phyloP scores from a whole-genome alignment of 2,113 vertebrate species.

The Polypterus bichir region DNA sequence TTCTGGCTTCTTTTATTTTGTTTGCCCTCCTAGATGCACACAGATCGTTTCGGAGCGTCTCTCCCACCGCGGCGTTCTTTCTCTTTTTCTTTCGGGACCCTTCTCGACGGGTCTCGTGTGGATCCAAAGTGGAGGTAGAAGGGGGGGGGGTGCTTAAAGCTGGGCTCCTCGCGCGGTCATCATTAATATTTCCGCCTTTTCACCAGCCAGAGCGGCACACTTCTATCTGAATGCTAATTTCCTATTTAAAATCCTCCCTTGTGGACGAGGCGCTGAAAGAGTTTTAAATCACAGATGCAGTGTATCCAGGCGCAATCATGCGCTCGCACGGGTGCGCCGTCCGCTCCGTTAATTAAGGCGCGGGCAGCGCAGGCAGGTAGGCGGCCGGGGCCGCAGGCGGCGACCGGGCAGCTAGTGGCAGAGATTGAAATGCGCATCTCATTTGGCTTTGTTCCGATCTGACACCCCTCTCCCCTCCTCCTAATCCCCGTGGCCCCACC shows the following conservation, averaged over 20 bases:
- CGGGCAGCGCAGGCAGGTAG: slow-evolving; percentile 73
- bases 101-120: no score
- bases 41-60: no score
- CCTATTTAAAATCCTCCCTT: slow-evolving; percentile 89
- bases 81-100: no score
- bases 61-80: no score
- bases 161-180: slow-evolving; percentile 58
- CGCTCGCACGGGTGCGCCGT: slow-evolving; percentile 70
- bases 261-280: slow-evolving; percentile 68
- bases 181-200: slow-evolving; percentile 75
- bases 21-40: no score
- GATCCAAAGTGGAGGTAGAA: no score
- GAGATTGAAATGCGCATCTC: slow-evolving; percentile 97
- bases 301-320: slow-evolving; percentile 79
- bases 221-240: slow-evolving; percentile 99
- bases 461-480: slow-evolving; percentile 76
- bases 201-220: slow-evolving; percentile 68
- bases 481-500: slow-evolving; percentile 79
- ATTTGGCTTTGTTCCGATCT: slow-evolving; percentile 87
- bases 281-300: slow-evolving; percentile 91
- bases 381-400: slow-evolving; percentile 75
- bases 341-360: slow-evolving; percentile 93
- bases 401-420: slow-evolving; percentile 79
- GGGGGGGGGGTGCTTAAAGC: slow-evolving; percentile 39
- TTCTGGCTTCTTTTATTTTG: no score